Evolutionary conservation across 2,888 invertebrate genomes (phyloP).

Genomic region (Dasysyrphus tricinctus): DNA sequence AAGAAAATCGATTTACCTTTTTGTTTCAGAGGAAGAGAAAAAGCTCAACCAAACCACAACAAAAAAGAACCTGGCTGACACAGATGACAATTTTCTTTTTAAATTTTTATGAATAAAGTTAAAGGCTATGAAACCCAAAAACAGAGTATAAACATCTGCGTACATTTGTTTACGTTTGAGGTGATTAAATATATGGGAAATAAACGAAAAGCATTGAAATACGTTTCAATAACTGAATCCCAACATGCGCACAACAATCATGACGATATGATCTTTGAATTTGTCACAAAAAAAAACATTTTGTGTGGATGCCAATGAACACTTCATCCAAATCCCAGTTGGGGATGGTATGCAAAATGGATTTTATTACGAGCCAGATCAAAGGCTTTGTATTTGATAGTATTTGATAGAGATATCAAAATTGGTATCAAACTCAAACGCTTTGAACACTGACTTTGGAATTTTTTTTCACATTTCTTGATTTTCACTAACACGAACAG

Average conservation of each 20-base stretch:
- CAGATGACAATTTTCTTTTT: not conserved
- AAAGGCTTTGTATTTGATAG: too few species aligned
- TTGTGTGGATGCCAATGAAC: too few species aligned
- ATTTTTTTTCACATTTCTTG: too few species aligned
- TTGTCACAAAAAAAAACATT: too few species aligned
- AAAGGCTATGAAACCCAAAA: too few species aligned
- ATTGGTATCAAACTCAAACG: too few species aligned
- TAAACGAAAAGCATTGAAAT: not conserved
- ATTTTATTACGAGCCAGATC: too few species aligned
- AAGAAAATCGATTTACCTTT: constrained; percentile 23
- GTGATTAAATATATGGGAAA: not conserved
- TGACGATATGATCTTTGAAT: not conserved
- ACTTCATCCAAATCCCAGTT: too few species aligned
- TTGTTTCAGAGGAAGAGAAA: not conserved
- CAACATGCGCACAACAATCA: constrained; percentile 10
- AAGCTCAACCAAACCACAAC: not conserved
- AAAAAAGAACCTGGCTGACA: not conserved
- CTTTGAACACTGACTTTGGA: too few species aligned
- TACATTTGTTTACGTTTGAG: constrained; percentile 27
- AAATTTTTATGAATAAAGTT: not conserved
- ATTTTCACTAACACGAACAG: too few species aligned
- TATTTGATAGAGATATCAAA: too few species aligned
- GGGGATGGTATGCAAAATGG: too few species aligned
- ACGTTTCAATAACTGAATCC: not conserved
- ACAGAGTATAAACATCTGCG: not conserved